Evolutionary conservation across 2,797 vertebrate genomes (phyloP).

Genomic region (Coregonus suidteri): DNA sequence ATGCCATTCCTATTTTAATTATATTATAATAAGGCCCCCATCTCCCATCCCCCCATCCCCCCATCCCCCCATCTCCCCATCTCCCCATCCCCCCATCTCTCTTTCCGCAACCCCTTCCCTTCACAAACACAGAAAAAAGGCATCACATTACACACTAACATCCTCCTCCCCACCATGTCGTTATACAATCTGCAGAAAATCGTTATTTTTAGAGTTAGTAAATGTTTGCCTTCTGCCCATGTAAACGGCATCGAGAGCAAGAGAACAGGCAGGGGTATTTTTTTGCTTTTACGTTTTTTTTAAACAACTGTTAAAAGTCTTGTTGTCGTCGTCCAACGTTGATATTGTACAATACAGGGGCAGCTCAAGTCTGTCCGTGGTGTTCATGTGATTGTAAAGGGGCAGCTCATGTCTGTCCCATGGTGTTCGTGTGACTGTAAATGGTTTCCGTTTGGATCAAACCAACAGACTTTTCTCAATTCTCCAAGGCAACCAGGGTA

Average conservation of each 20-base stretch:
- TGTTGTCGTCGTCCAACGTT: constrained; percentile 63
- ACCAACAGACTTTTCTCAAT: constrained; percentile 19
- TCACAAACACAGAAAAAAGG: constrained; percentile 71
- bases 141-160: constrained; percentile 71
- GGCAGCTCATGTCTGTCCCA: constrained; percentile 40
- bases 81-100: constrained; percentile 62
- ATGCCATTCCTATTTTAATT: constrained; percentile 77
- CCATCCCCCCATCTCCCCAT: constrained; percentile 62
- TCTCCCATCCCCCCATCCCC: constrained; percentile 33
- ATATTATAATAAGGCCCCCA: constrained; percentile 64
- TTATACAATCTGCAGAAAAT: constrained; percentile 73
- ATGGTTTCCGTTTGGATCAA: not conserved
- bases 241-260: constrained; percentile 24
- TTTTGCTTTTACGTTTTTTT: constrained; percentile 62
- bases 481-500: constrained; percentile 16
- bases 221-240: constrained; percentile 70
- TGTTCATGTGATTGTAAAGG: constrained; percentile 31
- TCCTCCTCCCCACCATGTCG: constrained; percentile 63
- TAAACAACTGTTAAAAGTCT: constrained; percentile 52
- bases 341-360: constrained; percentile 57
- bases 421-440: constrained; percentile 35
- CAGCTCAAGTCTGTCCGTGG: constrained; percentile 1
- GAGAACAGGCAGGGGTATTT: constrained; percentile 63
- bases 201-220: constrained; percentile 79
- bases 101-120: constrained; percentile 76